These are phyloP conservation scores for Daktulosphaira vitifoliae DNA, from an alignment of 1,140 invertebrate genomes.

Conservation along the genomic window DNA sequence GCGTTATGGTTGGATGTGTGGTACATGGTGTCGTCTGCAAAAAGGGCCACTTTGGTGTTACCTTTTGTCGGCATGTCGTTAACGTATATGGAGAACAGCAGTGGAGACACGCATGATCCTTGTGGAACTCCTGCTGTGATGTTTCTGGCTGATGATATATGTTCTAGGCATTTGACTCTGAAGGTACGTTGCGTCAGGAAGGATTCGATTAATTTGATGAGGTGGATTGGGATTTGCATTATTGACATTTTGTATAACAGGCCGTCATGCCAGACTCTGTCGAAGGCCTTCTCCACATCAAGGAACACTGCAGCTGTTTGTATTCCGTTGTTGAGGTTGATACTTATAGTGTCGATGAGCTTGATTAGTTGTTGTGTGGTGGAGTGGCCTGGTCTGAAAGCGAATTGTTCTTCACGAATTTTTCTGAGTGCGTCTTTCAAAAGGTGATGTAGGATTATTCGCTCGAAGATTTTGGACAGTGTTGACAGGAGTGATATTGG, in stretches of 20 bases:
- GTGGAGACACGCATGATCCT: background rate
- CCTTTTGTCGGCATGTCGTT: background rate
- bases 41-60: background rate
- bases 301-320: too few relatives aligned
- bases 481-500: too few relatives aligned
- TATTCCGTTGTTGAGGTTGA: slow-evolving; percentile 35
- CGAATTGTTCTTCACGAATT: slow-evolving; percentile 42
- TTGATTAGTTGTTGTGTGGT: too few relatives aligned
- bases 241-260: background rate
- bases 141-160: background rate
- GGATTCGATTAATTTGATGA: background rate
- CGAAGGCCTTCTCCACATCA: too few relatives aligned
- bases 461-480: background rate
- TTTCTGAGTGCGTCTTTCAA: too few relatives aligned
- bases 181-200: slow-evolving; percentile 1
- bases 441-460: background rate
- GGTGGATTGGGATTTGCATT: too few relatives aligned
- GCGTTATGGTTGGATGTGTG: background rate
- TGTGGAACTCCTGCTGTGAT: slow-evolving; percentile 13
- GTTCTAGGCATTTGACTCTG: background rate
- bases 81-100: background rate
- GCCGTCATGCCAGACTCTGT: slow-evolving; percentile 42
- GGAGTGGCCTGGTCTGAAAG: slow-evolving; percentile 40
- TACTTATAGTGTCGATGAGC: too few relatives aligned
- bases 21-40: background rate